A percentile compares a stretch with the other conserved stretches of the same genome.
These are phyloP conservation scores for Callyntrura guangdongensis DNA, from an alignment of 2,888 invertebrate species.

Conservation along the genomic window DNA sequence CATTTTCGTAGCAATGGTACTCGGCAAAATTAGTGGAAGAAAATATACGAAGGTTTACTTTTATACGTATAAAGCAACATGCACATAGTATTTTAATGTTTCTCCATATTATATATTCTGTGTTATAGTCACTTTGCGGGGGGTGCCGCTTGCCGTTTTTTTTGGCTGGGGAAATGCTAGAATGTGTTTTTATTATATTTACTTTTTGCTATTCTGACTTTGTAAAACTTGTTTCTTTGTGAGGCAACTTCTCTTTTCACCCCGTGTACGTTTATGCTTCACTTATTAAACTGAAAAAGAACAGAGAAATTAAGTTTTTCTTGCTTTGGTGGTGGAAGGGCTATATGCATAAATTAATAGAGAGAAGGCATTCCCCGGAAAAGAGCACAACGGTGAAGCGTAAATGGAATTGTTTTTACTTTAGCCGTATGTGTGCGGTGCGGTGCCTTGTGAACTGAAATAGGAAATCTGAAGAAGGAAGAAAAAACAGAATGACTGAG, in stretches of 20 bases:
- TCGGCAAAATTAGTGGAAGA: background rate
- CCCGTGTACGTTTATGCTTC: conserved; percentile 24
- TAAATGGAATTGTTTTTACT: too few species aligned
- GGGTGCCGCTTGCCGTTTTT: conserved; percentile 2
- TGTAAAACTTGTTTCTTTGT: conserved; percentile 60
- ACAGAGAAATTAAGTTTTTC: conserved; percentile 44
- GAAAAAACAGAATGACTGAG: conserved; percentile 27
- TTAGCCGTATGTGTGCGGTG: background rate
- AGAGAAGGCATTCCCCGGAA: background rate
- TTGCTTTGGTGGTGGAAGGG: background rate
- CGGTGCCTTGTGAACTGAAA: conserved; percentile 24
- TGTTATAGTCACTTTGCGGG: background rate
- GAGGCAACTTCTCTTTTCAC: conserved; percentile 48
- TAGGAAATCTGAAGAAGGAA: conserved; percentile 7
- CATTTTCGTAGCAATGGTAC: background rate
- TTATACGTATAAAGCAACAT: too few species aligned
- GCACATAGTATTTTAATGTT: too few species aligned
- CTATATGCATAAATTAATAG: conserved; percentile 73
- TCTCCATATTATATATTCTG: too few species aligned
- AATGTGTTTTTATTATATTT: background rate
- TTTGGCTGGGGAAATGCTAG: background rate
- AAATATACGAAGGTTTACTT: too few species aligned
- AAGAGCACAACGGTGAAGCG: background rate
- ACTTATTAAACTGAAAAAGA: conserved; percentile 19
- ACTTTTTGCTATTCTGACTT: conserved; percentile 45